Conservation (phyloP, 2,888 invertebrate species). For the Lasioglossum lativentre region DNA sequence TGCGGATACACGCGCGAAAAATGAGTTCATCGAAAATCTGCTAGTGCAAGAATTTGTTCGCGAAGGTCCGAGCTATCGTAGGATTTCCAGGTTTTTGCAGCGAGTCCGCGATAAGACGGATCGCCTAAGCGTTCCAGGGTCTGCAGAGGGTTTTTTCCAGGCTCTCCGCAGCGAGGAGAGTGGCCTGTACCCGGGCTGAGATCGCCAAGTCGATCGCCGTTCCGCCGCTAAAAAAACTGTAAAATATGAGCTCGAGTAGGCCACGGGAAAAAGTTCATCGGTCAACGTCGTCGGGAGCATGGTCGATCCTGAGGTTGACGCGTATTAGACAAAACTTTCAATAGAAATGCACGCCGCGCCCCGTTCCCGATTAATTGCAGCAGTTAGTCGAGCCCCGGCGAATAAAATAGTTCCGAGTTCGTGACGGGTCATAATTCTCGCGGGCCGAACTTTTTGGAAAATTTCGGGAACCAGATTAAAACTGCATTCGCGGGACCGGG, state of each 20-base stretch:
- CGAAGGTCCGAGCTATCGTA: background rate
- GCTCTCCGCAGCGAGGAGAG: background rate
- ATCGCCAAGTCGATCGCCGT: slow-evolving; percentile 1
- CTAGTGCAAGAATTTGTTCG: background rate
- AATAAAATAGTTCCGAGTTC: slow-evolving; percentile 7
- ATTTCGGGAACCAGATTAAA: background rate
- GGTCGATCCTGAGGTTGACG: slow-evolving; percentile 12
- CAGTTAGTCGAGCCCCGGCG: background rate
- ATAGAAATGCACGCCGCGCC: background rate
- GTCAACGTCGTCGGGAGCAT: background rate
- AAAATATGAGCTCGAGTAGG: slow-evolving; percentile 4
- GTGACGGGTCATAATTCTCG: slow-evolving; percentile 4
- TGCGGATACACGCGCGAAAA: no score
- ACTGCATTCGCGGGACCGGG: background rate
- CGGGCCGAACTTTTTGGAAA: background rate
- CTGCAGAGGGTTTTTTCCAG: background rate
- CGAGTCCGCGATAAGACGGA: background rate
- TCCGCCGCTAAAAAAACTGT: background rate
- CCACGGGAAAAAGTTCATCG: background rate
- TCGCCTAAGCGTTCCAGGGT: background rate
- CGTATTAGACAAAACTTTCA: slow-evolving; percentile 16
- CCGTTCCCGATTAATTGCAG: slow-evolving; percentile 7
- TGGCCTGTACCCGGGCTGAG: background rate
- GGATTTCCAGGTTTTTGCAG: background rate
- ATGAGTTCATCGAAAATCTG: background rate